phyloP scores from a whole-genome alignment of 2,888 invertebrate species.

The Ormyrus nitidulus region DNA sequence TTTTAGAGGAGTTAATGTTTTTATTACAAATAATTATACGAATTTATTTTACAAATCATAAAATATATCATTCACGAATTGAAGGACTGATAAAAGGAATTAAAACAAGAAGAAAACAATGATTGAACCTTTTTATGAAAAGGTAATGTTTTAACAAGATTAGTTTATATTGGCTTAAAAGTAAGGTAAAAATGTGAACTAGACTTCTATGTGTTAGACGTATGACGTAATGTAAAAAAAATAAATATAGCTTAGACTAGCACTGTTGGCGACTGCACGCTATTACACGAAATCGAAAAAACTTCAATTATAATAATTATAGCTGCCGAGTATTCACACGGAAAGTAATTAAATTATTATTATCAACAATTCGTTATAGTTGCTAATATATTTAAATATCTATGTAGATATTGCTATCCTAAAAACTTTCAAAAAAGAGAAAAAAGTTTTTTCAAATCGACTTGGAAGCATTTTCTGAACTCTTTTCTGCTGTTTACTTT shows the following conservation, averaged over 20 bases:
- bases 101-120: too few relatives aligned
- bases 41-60: neutral
- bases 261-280: constrained; percentile 68
- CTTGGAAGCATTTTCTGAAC: constrained; percentile 70
- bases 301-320: constrained; percentile 55
- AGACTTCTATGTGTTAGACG: constrained; percentile 9
- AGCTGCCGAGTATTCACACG: constrained; percentile 70
- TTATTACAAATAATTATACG: constrained; percentile 7
- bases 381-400: constrained; percentile 53
- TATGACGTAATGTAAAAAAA: constrained; percentile 43
- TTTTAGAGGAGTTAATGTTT: too few relatives aligned
- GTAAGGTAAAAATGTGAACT: constrained; percentile 2
- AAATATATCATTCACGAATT: neutral
- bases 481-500: constrained; percentile 37
- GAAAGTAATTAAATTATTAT: constrained; percentile 65
- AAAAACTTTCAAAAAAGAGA: constrained; percentile 31
- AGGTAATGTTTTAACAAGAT: too few relatives aligned
- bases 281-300: constrained; percentile 64
- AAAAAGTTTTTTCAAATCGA: constrained; percentile 60
- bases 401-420: constrained; percentile 28
- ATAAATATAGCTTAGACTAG: constrained; percentile 75
- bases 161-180: too few relatives aligned
- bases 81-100: too few relatives aligned
- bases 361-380: constrained; percentile 67
- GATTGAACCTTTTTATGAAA: too few relatives aligned